Conservation (phyloP, 1,140 invertebrate species). For the Periplaneta americana region DNA sequence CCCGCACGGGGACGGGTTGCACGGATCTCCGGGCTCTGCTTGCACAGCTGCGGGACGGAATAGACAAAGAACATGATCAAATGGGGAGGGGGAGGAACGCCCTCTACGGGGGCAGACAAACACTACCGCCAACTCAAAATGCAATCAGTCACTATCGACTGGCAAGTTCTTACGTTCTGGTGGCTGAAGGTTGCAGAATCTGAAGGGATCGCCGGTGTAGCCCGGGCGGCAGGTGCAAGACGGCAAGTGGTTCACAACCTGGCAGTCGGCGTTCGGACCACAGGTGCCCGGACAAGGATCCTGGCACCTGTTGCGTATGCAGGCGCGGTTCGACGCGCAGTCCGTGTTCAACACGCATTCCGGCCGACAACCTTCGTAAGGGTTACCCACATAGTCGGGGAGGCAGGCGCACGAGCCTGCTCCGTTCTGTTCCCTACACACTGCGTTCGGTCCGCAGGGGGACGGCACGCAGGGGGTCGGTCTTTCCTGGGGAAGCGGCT, state of each 20-base stretch:
- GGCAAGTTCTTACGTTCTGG: constrained; percentile 20
- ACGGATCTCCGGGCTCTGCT: constrained; percentile 39
- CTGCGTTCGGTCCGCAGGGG: constrained; percentile 46
- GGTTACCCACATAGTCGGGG: constrained; percentile 57
- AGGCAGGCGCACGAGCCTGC: constrained; percentile 61
- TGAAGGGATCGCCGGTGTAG: constrained; percentile 44
- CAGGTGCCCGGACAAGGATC: constrained; percentile 40
- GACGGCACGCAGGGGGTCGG: constrained; percentile 41
- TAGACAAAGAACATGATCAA: too few species aligned
- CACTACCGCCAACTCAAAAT: constrained; percentile 3
- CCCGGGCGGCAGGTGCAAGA: constrained; percentile 40
- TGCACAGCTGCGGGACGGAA: not conserved
- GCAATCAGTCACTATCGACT: constrained; percentile 16
- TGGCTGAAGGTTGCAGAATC: constrained; percentile 30
- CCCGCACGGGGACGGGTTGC: constrained; percentile 61
- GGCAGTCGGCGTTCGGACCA: constrained; percentile 42
- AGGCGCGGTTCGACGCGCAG: constrained; percentile 34
- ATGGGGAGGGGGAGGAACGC: constrained; percentile 23
- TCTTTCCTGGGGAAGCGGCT: constrained; percentile 33
- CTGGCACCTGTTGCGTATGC: constrained; percentile 33
- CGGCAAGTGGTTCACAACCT: constrained; percentile 38
- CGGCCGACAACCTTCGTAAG: constrained; percentile 47
- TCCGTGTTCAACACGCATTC: constrained; percentile 41
- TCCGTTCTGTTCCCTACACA: constrained; percentile 48
- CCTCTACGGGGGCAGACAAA: constrained; percentile 21